Percentiles rank a stretch among this genome's conserved stretches.
phyloP scores from a whole-genome alignment of 2,113 vertebrate genomes.

The Baryphthengus martii region DNA sequence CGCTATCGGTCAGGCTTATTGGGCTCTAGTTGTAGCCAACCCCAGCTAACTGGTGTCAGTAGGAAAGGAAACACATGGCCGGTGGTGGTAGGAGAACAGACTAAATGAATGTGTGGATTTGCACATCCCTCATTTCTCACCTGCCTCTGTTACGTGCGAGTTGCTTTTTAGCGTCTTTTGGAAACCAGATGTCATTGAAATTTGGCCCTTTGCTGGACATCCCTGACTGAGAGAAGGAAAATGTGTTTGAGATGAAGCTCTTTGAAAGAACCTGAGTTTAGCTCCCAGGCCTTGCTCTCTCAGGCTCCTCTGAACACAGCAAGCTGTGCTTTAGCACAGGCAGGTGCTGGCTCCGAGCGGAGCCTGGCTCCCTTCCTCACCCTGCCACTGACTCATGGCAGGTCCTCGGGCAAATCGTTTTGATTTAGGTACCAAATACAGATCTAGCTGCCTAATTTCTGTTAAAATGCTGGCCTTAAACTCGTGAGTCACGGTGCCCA shows the following conservation, averaged over 20 bases:
- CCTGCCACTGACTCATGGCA: conserved; percentile 28
- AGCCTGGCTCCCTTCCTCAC: neutral
- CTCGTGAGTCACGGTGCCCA: conserved; percentile 23
- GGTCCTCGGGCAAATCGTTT: conserved; percentile 13
- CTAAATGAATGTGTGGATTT: neutral
- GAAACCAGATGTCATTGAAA: neutral
- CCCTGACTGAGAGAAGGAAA: neutral
- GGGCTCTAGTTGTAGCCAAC: neutral
- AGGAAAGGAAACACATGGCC: neutral
- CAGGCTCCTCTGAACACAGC: neutral
- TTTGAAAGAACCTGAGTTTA: neutral
- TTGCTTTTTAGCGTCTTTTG: neutral
- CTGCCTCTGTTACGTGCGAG: neutral
- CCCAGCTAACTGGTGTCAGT: neutral
- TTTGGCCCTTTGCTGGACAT: neutral
- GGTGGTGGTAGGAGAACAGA: neutral
- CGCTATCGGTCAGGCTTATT: neutral
- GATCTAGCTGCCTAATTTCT: conserved; percentile 41
- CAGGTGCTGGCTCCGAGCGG: neutral
- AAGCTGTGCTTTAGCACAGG: neutral
- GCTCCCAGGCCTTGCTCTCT: neutral
- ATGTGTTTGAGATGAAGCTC: neutral
- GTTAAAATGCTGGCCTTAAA: conserved; percentile 1
- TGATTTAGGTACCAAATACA: conserved; percentile 52
- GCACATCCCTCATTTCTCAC: neutral